These are phyloP conservation scores for Pipa parva DNA, from an alignment of 2,113 vertebrate genomes.

Conservation along the genomic window DNA sequence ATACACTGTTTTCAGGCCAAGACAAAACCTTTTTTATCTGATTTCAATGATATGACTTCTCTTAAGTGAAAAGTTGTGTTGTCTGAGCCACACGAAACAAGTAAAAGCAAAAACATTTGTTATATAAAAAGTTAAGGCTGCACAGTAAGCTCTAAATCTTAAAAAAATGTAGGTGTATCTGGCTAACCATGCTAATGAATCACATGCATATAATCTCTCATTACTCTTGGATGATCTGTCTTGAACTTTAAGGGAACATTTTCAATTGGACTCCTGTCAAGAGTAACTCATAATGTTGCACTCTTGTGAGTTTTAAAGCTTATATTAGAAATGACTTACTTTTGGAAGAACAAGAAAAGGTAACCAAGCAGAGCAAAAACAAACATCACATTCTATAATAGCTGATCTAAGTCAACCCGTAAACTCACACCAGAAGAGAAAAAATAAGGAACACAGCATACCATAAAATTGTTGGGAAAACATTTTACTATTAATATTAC, in stretches of 20 bases:
- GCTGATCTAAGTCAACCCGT: neutral
- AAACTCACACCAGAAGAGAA: neutral
- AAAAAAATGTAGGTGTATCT: neutral
- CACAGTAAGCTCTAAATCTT: neutral
- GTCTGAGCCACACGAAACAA: neutral
- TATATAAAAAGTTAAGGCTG: neutral
- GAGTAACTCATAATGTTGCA: constrained; percentile 3
- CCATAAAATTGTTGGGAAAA: constrained; percentile 21
- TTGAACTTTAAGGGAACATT: neutral
- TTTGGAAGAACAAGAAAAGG: constrained; percentile 28
- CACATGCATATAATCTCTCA: neutral
- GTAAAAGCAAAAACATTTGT: neutral
- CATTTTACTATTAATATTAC: constrained; percentile 13
- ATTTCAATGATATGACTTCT: neutral
- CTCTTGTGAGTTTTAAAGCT: constrained; percentile 20
- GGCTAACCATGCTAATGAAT: neutral
- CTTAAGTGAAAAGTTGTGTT: neutral
- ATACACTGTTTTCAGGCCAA: too few relatives aligned
- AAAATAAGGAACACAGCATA: constrained; percentile 20
- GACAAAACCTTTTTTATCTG: too few relatives aligned
- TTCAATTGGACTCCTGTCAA: neutral
- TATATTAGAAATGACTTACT: constrained; percentile 13
- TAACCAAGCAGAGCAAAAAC: constrained; percentile 16
- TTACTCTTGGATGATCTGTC: constrained; percentile 7
- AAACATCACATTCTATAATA: constrained; percentile 9